Percentiles rank a stretch among this genome's conserved stretches.
These are phyloP conservation scores for Cryptops parisi DNA, from an alignment of 2,888 invertebrate genomes.

Conservation along the genomic window DNA sequence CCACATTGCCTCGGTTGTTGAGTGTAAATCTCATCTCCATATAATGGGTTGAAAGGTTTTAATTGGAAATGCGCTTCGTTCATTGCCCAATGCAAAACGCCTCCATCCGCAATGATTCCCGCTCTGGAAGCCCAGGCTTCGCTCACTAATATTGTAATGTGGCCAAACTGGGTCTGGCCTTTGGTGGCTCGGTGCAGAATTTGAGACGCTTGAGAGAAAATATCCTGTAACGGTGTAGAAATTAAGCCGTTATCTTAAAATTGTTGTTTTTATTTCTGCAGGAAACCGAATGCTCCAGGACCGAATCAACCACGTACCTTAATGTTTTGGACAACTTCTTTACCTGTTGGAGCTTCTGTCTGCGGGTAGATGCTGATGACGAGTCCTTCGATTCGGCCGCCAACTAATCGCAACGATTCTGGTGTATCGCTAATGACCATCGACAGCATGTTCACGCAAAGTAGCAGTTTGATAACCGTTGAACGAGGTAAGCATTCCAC, in stretches of 20 bases:
- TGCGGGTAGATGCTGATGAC: too few species aligned
- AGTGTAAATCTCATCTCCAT: constrained; percentile 3
- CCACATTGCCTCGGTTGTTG: constrained; percentile 9
- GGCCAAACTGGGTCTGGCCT: constrained; percentile 3
- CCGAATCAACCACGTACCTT: too few species aligned
- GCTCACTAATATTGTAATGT: constrained; percentile 3
- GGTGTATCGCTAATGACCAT: neutral
- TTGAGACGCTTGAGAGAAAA: constrained; percentile 7
- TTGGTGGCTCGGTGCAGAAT: constrained; percentile 12
- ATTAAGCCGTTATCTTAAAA: too few species aligned
- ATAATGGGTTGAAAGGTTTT: neutral
- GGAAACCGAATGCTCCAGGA: too few species aligned
- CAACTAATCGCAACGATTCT: neutral
- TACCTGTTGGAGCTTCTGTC: too few species aligned
- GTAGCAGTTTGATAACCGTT: too few species aligned
- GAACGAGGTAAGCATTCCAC: too few species aligned
- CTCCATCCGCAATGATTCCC: neutral
- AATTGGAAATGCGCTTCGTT: neutral
- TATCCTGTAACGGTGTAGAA: too few species aligned
- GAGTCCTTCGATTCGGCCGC: neutral
- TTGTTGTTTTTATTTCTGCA: too few species aligned
- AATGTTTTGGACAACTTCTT: too few species aligned
- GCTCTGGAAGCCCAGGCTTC: neutral
- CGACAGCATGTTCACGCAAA: neutral
- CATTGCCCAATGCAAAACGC: neutral